A percentile compares a stretch with the other conserved stretches of the same genome.
Evolutionary conservation across 2,113 vertebrate genomes (phyloP).

Genomic region (Labeo catla): DNA sequence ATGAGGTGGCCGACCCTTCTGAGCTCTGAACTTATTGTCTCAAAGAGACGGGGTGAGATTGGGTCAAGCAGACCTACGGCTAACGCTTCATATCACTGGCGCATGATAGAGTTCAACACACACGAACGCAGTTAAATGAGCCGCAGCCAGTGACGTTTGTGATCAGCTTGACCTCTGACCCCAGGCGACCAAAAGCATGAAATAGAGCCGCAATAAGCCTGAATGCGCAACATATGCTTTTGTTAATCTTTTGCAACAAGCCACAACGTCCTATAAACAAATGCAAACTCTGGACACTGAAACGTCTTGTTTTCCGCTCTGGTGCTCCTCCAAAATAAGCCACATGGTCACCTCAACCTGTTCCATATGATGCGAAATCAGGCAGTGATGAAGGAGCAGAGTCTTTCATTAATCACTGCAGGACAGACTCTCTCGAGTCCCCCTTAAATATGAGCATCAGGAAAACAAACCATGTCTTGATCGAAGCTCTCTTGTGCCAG

Average conservation of each 20-base stretch:
- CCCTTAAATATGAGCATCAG: conserved; percentile 16
- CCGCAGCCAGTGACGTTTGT: not conserved
- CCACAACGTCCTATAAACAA: not conserved
- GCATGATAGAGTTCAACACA: not conserved
- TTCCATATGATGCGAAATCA: not conserved
- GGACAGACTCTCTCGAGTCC: conserved; percentile 1
- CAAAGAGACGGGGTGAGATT: not conserved
- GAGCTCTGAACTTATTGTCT: not conserved
- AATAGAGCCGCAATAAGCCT: too few relatives aligned
- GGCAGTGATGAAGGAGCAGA: conserved; percentile 5
- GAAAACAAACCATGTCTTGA: not conserved
- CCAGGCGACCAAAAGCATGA: not conserved
- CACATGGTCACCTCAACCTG: conserved; percentile 12
- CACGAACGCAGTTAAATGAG: not conserved
- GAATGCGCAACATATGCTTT: not conserved
- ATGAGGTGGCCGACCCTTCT: not conserved
- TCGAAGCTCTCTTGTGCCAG: not conserved
- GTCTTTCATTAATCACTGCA: not conserved
- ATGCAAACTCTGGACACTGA: not conserved
- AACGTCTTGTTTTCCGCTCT: not conserved
- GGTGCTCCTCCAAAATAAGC: not conserved
- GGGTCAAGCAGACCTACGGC: not conserved
- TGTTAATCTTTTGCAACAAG: not conserved
- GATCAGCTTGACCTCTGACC: conserved; percentile 18
- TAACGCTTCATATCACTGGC: not conserved